A percentile compares a stretch with the other conserved stretches of the same genome.
Evolutionary conservation across 2,888 invertebrate species (phyloP).

Genomic region (Andricus quercusramuli): DNA sequence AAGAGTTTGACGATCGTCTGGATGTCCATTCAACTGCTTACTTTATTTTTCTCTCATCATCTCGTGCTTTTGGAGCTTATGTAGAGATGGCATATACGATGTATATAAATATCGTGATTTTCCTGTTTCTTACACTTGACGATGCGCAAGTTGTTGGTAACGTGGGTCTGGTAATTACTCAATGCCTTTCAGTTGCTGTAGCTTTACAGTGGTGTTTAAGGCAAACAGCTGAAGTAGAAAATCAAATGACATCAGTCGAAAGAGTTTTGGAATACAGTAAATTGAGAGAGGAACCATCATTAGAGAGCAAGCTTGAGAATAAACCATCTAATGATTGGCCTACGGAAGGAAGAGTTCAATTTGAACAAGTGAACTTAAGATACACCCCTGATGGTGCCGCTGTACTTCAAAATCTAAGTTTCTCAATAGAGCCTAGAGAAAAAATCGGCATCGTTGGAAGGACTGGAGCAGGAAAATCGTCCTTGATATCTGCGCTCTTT

Average conservation of each 20-base stretch:
- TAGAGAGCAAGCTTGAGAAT: slow-evolving; percentile 73
- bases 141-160: not conserved
- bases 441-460: slow-evolving; percentile 85
- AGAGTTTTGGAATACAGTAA: slow-evolving; percentile 84
- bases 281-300: slow-evolving; percentile 82
- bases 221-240: slow-evolving; percentile 85
- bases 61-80: slow-evolving; percentile 65
- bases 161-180: slow-evolving; percentile 3
- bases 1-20: slow-evolving; percentile 81
- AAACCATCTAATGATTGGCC: slow-evolving; percentile 81
- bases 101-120: not conserved
- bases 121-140: not conserved
- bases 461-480: slow-evolving; percentile 86
- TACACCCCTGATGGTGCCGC: slow-evolving; percentile 76
- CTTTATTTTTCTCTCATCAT: slow-evolving; percentile 84
- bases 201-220: slow-evolving; percentile 83
- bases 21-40: slow-evolving; percentile 85
- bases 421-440: slow-evolving; percentile 81
- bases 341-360: slow-evolving; percentile 79
- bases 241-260: slow-evolving; percentile 85
- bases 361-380: slow-evolving; percentile 80
- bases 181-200: slow-evolving; percentile 76
- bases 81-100: not conserved
- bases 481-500: slow-evolving; percentile 85
- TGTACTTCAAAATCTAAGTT: slow-evolving; percentile 81